phyloP scores from a whole-genome alignment of 2,113 vertebrate species.

The Catharus bicknelli region DNA sequence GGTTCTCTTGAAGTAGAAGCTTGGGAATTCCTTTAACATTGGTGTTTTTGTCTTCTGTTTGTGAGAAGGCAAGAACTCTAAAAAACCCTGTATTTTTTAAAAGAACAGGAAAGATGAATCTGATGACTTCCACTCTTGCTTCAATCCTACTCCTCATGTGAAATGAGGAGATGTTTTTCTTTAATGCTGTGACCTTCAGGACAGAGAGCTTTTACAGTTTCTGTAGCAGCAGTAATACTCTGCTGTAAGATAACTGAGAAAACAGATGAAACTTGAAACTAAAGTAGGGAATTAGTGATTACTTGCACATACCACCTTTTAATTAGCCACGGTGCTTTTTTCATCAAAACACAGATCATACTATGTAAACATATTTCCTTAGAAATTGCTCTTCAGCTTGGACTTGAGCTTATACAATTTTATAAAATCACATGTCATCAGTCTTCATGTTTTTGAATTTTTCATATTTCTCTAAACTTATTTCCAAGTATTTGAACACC shows the following conservation, averaged over 20 bases:
- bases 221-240: background rate
- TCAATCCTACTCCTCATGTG: background rate
- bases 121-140: background rate
- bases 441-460: background rate
- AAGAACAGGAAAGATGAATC: background rate
- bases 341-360: background rate
- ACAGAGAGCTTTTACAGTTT: background rate
- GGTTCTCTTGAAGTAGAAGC: background rate
- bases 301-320: background rate
- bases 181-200: background rate
- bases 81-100: background rate
- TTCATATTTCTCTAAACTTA: background rate
- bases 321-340: background rate
- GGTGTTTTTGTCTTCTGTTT: background rate
- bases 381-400: background rate
- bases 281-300: background rate
- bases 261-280: background rate
- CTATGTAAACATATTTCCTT: background rate
- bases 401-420: background rate
- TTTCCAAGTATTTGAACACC: background rate
- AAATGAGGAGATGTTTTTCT: background rate
- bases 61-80: background rate
- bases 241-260: background rate
- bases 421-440: background rate
- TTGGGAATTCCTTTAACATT: background rate